Base-by-base conservation (phyloP, 2,113 vertebrate genomes). In the Clarias batrachus region DNA sequence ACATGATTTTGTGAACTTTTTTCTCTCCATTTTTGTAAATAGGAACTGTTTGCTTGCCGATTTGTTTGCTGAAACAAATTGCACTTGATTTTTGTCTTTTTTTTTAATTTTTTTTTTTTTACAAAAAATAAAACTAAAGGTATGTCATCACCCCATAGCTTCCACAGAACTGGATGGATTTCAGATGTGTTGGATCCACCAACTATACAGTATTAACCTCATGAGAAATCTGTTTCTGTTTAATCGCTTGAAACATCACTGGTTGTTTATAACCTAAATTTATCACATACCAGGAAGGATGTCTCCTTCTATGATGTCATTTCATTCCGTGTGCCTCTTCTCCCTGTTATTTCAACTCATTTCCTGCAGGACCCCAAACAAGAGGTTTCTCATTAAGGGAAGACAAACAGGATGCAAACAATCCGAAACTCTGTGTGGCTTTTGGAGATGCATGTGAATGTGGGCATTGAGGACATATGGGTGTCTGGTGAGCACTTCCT, bases 401-500 rank as follows among this genome's bases (percentile, higher is more conserved):
- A 27, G 30, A 71, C 81, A 73, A 82, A 89, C 71, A 74, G 83
- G 86, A 89, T 62, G 81, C 71, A 89, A 84, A 81, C 84, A 83
- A 76, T 74, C 63, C 79, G 33, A 25, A 87, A 56, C 82, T 83
- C 48, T n/a, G 17, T 25, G 10, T 57, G 77, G 52, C 52, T 68
- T 63, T 76, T 56, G 60, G 70, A 87, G n/a, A 16, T n/a, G 41
- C 27, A 68, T 27, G 21, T 23, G n/a, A 70, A n/a, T 33, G 37
- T 16, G 63, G 2, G 12, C 83, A 70, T 70, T 74, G 48, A 83
- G 70, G 80, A 78, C 65, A 66, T 82, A 56, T 82, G 82, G 70
- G 33, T 71, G 56, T 59, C 56, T 87, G 70, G 68, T 89, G 88
- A 92, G 87, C 86, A 88, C 82, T 82, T 92, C 90, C 89, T 91